Evolutionary conservation across 2,113 vertebrate species (phyloP).

Genomic region (Leptodactylus fuscus): DNA sequence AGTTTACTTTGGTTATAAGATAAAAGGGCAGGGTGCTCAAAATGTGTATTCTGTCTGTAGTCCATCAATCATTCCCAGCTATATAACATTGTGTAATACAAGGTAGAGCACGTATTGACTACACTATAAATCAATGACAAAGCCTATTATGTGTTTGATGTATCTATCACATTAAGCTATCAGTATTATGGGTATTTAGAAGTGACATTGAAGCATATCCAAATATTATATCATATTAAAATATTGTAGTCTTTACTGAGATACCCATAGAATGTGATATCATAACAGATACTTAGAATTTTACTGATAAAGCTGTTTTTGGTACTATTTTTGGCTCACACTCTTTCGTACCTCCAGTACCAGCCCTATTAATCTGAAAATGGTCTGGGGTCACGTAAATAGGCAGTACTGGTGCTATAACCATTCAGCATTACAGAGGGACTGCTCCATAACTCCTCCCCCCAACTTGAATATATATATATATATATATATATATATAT

Average conservation of each 20-base stretch:
- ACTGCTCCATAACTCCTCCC: too few species aligned
- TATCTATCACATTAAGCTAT: not conserved
- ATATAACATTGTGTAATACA: not conserved
- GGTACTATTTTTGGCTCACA: too few species aligned
- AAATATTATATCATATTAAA: not conserved
- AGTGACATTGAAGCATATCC: not conserved
- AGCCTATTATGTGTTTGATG: not conserved
- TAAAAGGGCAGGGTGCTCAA: not conserved
- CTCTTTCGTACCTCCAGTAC: too few species aligned
- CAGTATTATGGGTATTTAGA: not conserved
- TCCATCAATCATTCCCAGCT: conserved; percentile 4
- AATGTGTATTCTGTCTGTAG: not conserved
- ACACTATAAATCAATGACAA: not conserved
- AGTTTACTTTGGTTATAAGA: conserved; percentile 8
- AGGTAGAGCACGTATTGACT: not conserved
- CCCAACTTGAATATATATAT: too few species aligned
- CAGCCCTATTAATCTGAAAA: too few species aligned
- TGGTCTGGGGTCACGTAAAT: too few species aligned
- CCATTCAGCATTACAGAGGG: too few species aligned
- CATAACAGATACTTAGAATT: not conserved
- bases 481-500: too few species aligned
- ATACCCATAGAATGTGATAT: not conserved
- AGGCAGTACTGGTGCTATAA: too few species aligned
- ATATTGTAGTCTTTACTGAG: not conserved
- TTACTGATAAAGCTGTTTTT: not conserved